Base-by-base conservation (phyloP, 2,888 invertebrate species). In the Drosophila anomalipes region DNA sequence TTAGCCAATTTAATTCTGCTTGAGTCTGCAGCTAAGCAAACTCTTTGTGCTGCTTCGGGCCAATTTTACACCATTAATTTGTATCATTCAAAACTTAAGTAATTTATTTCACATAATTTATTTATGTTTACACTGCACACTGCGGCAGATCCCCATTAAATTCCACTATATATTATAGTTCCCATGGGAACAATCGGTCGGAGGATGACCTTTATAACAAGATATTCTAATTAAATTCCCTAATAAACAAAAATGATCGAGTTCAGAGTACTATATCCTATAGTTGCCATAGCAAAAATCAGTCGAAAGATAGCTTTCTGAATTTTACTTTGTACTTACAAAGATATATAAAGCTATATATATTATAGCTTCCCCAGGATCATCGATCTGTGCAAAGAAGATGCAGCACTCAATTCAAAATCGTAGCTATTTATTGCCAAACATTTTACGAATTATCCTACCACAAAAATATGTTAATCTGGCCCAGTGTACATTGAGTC, bases 1-100 rank as follows among this genome's bases (percentile, higher is more conserved):
- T 79, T 68, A 39, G 54, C 19, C 32, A 39, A 60, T 68, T 53
- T 30, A 52, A 51, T 28, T 26, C 37, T 28, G 28, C 28, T 12
- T 19, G 26, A 9, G 4, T 9, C 16, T 41, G 19, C n/a, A 12
- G 32, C 22, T 47, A 4, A 22, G 7, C 16, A 16, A 47, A 14
- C 47, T 14, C 4, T 22, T 22, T 14, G 3, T 7, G 22, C 22
- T 26, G 22, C 14, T 47, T 16, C 16, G 16, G 47, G 16, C 47
- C 22, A 47, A 26, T 47, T 47, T 16, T 9, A 9, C 26, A 26
- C 16, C 2, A 26, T 16, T 47, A 9, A 47, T 47, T 47, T 9
- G 22, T 4, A 16, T 2, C 4, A 26, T 4, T 26, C 16, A 26
- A 26, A 16, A 26, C 47, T 47, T 16, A 9, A 16, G 22, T 4